A percentile compares a stretch with the other conserved stretches of the same genome.
Evolutionary conservation across 2,888 invertebrate genomes (phyloP).

Genomic region (Tiliacea citrago): DNA sequence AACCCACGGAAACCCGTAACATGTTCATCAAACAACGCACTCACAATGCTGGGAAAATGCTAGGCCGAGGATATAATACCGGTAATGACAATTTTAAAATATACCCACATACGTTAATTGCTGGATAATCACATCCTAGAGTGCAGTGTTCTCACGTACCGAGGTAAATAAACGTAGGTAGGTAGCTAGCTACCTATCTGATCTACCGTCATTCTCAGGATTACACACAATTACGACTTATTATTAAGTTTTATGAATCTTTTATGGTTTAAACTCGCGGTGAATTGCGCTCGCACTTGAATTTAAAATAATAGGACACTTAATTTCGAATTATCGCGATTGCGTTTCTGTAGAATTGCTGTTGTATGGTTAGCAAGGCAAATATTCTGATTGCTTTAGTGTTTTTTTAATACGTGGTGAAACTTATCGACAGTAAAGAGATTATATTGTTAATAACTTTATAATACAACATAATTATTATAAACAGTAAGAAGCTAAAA

Average conservation of each 20-base stretch:
- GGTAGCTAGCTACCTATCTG: background rate
- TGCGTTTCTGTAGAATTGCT: background rate
- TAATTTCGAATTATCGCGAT: constrained; percentile 40
- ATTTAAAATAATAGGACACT: constrained; percentile 49
- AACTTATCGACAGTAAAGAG: constrained; percentile 7
- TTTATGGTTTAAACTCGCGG: constrained; percentile 35
- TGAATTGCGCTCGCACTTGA: constrained; percentile 4
- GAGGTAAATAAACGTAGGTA: constrained; percentile 14
- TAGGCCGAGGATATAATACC: constrained; percentile 9
- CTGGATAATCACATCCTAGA: constrained; percentile 31
- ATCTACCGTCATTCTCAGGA: constrained; percentile 14
- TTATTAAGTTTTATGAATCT: constrained; percentile 34
- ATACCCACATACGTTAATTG: constrained; percentile 38
- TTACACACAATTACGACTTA: constrained; percentile 11
- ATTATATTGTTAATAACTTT: background rate
- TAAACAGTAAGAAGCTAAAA: no score
- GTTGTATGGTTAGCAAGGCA: background rate
- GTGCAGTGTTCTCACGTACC: constrained; percentile 41
- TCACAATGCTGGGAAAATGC: constrained; percentile 48
- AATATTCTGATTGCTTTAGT: constrained; percentile 8
- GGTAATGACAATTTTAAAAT: constrained; percentile 44
- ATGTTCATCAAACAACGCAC: constrained; percentile 23
- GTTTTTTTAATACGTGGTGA: background rate
- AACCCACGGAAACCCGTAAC: constrained; percentile 28
- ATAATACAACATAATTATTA: background rate